phyloP scores from a whole-genome alignment of 1,140 invertebrate genomes.

The Calephelis nemesis region DNA sequence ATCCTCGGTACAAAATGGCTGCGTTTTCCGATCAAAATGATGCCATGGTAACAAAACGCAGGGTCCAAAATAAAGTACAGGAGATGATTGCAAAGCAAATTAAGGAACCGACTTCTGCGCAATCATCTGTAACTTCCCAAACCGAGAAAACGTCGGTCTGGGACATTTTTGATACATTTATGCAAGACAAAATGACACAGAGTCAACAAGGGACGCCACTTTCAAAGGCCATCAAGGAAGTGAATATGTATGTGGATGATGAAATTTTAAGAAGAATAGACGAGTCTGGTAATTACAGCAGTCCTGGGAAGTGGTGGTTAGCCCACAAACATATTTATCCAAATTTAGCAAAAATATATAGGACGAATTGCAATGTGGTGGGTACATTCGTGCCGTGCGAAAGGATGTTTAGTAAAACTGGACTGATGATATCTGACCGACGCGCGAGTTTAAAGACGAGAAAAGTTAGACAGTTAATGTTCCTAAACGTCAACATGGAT shows the following conservation, averaged over 20 bases:
- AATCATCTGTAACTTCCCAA: too few relatives aligned
- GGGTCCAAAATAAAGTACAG: constrained; percentile 24
- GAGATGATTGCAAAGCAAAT: background rate
- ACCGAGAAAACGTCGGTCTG: too few relatives aligned
- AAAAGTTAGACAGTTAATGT: constrained; percentile 34
- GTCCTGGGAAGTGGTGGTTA: constrained; percentile 39
- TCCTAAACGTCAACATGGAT: constrained; percentile 28
- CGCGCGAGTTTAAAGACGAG: constrained; percentile 29
- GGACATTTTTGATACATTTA: too few relatives aligned
- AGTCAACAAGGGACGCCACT: constrained; percentile 1
- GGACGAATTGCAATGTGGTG: constrained; percentile 30
- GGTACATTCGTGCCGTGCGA: constrained; percentile 47
- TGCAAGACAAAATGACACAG: too few relatives aligned
- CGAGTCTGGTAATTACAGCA: constrained; percentile 20
- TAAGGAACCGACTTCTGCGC: too few relatives aligned
- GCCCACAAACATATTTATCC: constrained; percentile 32
- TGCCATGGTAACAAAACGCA: constrained; percentile 28
- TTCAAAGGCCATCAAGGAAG: constrained; percentile 29
- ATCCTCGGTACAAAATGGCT: constrained; percentile 38
- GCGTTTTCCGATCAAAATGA: constrained; percentile 31
- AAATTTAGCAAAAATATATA: constrained; percentile 35
- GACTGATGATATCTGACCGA: constrained; percentile 30
- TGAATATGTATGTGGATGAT: constrained; percentile 29
- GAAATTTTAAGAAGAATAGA: constrained; percentile 24
- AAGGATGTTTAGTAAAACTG: constrained; percentile 42